A percentile compares a stretch with the other conserved stretches of the same genome.
Evolutionary conservation across 2,888 invertebrate species (phyloP).

Genomic region (Aelia acuminata): DNA sequence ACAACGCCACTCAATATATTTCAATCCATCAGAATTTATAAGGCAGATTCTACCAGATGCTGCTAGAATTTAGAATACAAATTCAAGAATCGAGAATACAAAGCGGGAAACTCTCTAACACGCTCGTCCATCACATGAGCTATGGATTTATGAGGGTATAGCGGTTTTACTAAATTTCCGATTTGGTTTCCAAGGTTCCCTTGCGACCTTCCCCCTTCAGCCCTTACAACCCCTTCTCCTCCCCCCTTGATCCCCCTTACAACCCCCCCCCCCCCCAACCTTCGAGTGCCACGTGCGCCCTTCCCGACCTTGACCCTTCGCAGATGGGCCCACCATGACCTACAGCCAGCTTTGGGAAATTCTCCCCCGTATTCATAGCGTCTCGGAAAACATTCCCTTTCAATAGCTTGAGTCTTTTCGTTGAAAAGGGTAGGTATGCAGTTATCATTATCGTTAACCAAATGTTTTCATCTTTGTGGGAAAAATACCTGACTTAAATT

Average conservation of each 20-base stretch:
- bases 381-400: neutral
- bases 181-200: neutral
- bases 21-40: no score
- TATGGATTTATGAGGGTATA: no score
- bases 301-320: neutral
- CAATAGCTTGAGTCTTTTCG: neutral
- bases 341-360: neutral
- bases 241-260: neutral
- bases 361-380: neutral
- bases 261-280: neutral
- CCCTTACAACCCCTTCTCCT: neutral
- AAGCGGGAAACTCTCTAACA: no score
- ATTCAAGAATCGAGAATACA: no score
- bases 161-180: neutral
- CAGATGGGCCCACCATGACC: slow-evolving; percentile 14
- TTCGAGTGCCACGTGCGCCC: neutral
- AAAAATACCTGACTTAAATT: no score
- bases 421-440: neutral
- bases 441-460: neutral
- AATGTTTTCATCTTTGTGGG: no score
- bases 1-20: no score
- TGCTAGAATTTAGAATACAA: no score
- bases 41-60: no score
- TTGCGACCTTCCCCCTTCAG: neutral
- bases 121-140: no score